phyloP scores from a whole-genome alignment of 2,113 vertebrate genomes.

The Macroglossus sobrinus region DNA sequence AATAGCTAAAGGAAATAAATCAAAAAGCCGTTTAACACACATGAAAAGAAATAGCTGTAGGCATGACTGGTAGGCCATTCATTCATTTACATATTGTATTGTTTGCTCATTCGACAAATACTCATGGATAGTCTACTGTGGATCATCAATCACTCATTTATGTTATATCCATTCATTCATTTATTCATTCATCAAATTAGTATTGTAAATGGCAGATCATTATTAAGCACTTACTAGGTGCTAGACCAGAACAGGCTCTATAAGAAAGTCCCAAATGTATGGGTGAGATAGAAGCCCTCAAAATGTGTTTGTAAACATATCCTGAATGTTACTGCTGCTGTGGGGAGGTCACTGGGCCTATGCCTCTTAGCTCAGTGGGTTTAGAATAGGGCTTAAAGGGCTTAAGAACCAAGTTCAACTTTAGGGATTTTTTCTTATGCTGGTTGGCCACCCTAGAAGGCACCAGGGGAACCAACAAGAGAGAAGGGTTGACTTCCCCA shows the following conservation, averaged over 20 bases:
- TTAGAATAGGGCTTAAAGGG: not conserved
- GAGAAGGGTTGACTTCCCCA: not conserved
- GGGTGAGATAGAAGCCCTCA: not conserved
- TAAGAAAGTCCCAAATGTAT: not conserved
- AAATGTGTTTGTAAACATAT: not conserved
- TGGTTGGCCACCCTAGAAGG: not conserved
- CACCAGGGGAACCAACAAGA: not conserved
- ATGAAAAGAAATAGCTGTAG: not conserved
- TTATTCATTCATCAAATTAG: not conserved
- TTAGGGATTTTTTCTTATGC: not conserved
- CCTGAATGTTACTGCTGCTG: not conserved
- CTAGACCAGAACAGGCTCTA: not conserved
- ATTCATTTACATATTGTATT: not conserved
- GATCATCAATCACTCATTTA: not conserved
- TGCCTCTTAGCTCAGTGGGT: not conserved
- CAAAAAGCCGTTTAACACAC: not conserved
- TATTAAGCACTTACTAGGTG: not conserved
- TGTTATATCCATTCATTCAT: not conserved
- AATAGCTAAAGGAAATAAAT: slow-evolving; percentile 33
- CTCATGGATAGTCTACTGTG: not conserved
- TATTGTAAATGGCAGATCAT: not conserved
- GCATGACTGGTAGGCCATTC: not conserved
- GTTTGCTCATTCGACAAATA: not conserved
- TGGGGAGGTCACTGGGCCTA: not conserved
- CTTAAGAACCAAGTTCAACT: not conserved